Evolutionary conservation across 2,113 vertebrate genomes (phyloP).

Genomic region (Bombycilla garrulus): DNA sequence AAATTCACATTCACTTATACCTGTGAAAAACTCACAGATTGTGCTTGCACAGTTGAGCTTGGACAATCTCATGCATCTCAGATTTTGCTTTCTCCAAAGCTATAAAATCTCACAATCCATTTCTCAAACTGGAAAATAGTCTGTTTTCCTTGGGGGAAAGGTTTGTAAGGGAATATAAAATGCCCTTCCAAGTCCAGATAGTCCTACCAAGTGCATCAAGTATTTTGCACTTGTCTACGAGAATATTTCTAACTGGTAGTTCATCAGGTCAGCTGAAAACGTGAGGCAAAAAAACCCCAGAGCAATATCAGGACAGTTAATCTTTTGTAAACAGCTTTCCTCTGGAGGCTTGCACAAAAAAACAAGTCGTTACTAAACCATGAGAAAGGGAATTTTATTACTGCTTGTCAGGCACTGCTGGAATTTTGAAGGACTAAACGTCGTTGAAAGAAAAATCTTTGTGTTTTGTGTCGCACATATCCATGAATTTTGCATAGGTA

Average conservation of each 20-base stretch:
- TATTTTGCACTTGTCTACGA: not conserved
- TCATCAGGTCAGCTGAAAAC: not conserved
- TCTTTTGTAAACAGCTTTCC: not conserved
- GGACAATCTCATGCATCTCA: not conserved
- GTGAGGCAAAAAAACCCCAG: not conserved
- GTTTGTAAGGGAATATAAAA: not conserved
- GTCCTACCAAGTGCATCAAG: not conserved
- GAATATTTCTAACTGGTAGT: not conserved
- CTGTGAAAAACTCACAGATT: not conserved
- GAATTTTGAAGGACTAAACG: not conserved
- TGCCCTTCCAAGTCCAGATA: not conserved
- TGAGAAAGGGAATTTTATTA: not conserved
- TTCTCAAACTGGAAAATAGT: not conserved
- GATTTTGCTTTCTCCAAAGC: not conserved
- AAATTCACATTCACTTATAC: not conserved
- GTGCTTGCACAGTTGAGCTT: not conserved
- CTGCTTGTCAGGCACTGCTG: not conserved
- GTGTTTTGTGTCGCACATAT: not conserved
- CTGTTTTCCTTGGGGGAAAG: not conserved
- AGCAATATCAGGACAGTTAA: not conserved
- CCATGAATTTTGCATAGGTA: not conserved
- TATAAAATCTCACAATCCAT: not conserved
- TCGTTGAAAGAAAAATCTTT: not conserved
- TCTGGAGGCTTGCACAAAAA: not conserved
- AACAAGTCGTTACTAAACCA: not conserved